phyloP scores from a whole-genome alignment of 64 coral and sea anemone genomes.

The Cladopsammia gracilis region DNA sequence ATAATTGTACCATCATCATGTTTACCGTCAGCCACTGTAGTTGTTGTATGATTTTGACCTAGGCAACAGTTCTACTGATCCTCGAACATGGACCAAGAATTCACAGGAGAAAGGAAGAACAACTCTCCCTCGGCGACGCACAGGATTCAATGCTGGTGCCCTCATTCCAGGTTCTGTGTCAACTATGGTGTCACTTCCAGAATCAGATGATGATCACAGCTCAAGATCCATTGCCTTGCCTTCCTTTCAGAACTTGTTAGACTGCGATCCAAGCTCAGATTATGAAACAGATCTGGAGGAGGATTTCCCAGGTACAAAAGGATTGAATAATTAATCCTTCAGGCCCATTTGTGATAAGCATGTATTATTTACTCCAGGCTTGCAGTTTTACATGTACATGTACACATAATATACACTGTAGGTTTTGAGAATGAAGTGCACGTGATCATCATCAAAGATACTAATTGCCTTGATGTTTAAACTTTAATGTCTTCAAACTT shows the following conservation, averaged over 20 bases:
- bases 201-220: constrained; percentile 46
- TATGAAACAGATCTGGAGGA: constrained; percentile 81
- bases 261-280: constrained; percentile 62
- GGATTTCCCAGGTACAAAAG: constrained; percentile 68
- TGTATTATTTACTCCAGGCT: too few relatives aligned
- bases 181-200: constrained; percentile 51
- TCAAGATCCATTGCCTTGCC: not conserved
- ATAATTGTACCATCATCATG: too few relatives aligned
- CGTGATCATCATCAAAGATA: too few relatives aligned
- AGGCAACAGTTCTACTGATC: not conserved
- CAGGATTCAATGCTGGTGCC: constrained; percentile 48
- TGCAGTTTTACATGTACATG: too few relatives aligned
- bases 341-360: too few relatives aligned
- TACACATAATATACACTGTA: too few relatives aligned
- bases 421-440: too few relatives aligned
- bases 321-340: not conserved
- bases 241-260: constrained; percentile 56
- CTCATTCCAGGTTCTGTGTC: constrained; percentile 69
- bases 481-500: too few relatives aligned
- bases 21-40: too few relatives aligned
- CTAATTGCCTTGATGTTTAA: too few relatives aligned
- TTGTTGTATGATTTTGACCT: not conserved
- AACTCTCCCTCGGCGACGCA: constrained; percentile 5
- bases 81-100: not conserved
- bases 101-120: constrained; percentile 17